Base-by-base conservation (phyloP, 2,113 vertebrate genomes). In the Elephas maximus region DNA sequence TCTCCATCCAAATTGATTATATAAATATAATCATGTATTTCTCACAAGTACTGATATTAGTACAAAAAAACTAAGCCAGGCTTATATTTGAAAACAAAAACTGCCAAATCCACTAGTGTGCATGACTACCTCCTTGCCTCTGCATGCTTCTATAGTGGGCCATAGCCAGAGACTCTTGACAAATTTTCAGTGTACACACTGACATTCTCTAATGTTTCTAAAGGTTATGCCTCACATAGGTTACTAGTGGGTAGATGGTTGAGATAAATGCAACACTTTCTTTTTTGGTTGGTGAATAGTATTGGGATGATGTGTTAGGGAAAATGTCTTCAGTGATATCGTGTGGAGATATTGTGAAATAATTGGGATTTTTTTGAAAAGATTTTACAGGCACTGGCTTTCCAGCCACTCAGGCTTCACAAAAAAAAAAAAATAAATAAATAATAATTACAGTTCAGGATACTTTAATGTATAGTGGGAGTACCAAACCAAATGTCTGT, bases 21-120 rank as follows among this genome's bases (percentile, higher is more conserved):
- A 69, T 67, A 8, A 88, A 80, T 95, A 57, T 94, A 60, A 5
- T 94, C n/a, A 95, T 89, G 1, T 76, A 71, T 85, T 93, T 97
- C 26, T 87, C 44, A 81, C 48, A 80, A 7, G 0, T 44, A 37
- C 48, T 80, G 71, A 37, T 88, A 88, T 60, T 85, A 90, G n/a
- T 48, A 78, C 45, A 90, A 57, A 84, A 84, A 92, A 88, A 83
- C 67, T 85, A 90, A 71, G 33, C 11, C 37, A 91, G 48, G 65
- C 33, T 87, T 62, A 8, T 90, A 85, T 89, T 95, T 94, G n/a
- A 84, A 92, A 91, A 65, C 21, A 60, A 79, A 79, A 95, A 92
- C 44, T 81, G 24, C 57, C 67, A 71, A 91, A 87, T 33, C 21
- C 12, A n/a, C 14, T 91, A 37, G 17, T 73, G 3, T 81, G 24